phyloP scores from a whole-genome alignment of 53 echinoderm and acorn worm species.

The Arbacia lixula region DNA sequence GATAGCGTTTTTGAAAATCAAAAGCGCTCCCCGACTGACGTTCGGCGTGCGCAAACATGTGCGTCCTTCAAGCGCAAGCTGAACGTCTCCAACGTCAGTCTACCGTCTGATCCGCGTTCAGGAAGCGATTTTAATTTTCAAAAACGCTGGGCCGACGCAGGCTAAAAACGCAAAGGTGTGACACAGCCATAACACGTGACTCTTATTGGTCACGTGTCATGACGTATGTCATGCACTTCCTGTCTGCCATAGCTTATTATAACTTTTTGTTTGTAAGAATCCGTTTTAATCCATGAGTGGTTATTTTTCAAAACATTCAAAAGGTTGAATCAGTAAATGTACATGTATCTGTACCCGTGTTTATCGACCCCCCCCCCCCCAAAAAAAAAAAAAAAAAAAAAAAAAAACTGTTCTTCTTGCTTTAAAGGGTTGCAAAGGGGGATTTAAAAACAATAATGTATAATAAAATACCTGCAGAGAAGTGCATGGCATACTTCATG shows the following conservation, averaged over 20 bases:
- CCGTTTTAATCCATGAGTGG: slow-evolving; percentile 23
- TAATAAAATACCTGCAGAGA: slow-evolving; percentile 23
- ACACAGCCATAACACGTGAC: slow-evolving; percentile 15
- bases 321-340: slow-evolving; percentile 1
- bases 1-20: too few relatives aligned
- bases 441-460: slow-evolving; percentile 18
- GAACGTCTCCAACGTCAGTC: slow-evolving; percentile 27
- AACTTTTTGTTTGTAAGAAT: slow-evolving; percentile 16
- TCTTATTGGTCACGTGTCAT: slow-evolving; percentile 26
- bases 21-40: too few relatives aligned
- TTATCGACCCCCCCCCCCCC: slow-evolving; percentile 27
- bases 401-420: slow-evolving; percentile 5
- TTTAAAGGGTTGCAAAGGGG: slow-evolving; percentile 21
- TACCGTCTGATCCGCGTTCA: slow-evolving; percentile 18
- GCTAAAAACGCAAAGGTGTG: slow-evolving; percentile 26
- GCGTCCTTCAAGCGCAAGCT: slow-evolving; percentile 27
- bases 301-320: slow-evolving; percentile 26
- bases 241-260: slow-evolving; percentile 22
- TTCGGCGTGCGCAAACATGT: too few relatives aligned
- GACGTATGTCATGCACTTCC: slow-evolving; percentile 27
- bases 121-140: slow-evolving; percentile 21
- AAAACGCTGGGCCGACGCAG: slow-evolving; percentile 24
- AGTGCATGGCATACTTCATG: too few relatives aligned
- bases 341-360: slow-evolving; percentile 20
- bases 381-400: too few relatives aligned